phyloP scores from a whole-genome alignment of 2,113 vertebrate genomes.

The Dolichallabes microphthalmus region DNA sequence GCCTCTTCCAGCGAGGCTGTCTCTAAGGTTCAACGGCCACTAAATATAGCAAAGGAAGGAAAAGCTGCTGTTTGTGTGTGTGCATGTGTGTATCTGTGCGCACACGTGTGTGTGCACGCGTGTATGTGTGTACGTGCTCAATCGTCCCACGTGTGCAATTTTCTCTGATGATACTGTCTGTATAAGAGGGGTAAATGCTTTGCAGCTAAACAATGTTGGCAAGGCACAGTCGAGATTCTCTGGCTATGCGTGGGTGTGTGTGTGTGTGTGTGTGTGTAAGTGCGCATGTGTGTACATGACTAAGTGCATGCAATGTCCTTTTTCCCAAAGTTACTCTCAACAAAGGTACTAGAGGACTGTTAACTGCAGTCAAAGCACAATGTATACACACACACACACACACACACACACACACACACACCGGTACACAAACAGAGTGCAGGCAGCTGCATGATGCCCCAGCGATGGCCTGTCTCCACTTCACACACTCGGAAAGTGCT shows the following conservation, averaged over 20 bases:
- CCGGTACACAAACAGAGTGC: neutral
- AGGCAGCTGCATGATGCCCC: slow-evolving; percentile 24
- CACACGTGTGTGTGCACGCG: slow-evolving; percentile 14
- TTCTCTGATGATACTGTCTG: slow-evolving; percentile 52
- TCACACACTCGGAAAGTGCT: slow-evolving; percentile 32
- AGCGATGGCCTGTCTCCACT: slow-evolving; percentile 18
- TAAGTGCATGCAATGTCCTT: neutral
- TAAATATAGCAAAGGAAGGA: slow-evolving; percentile 55
- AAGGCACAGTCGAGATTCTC: slow-evolving; percentile 23
- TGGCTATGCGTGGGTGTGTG: neutral
- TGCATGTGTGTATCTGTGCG: neutral
- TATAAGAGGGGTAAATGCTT: slow-evolving; percentile 41
- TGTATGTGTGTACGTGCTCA: slow-evolving; percentile 37
- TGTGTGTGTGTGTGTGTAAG: slow-evolving; percentile 12
- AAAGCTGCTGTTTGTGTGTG: slow-evolving; percentile 40
- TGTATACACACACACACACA: slow-evolving; percentile 10
- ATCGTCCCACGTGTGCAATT: slow-evolving; percentile 30
- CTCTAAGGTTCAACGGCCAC: slow-evolving; percentile 40
- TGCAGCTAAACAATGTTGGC: slow-evolving; percentile 54
- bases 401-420: slow-evolving; percentile 1
- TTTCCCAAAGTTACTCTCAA: slow-evolving; percentile 31
- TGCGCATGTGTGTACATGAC: neutral
- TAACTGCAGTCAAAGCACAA: slow-evolving; percentile 12
- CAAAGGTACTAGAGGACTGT: slow-evolving; percentile 16
- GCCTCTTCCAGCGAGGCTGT: slow-evolving; percentile 38